Evolutionary conservation across 1,140 invertebrate species (phyloP).

Genomic region (Orussus abietinus): DNA sequence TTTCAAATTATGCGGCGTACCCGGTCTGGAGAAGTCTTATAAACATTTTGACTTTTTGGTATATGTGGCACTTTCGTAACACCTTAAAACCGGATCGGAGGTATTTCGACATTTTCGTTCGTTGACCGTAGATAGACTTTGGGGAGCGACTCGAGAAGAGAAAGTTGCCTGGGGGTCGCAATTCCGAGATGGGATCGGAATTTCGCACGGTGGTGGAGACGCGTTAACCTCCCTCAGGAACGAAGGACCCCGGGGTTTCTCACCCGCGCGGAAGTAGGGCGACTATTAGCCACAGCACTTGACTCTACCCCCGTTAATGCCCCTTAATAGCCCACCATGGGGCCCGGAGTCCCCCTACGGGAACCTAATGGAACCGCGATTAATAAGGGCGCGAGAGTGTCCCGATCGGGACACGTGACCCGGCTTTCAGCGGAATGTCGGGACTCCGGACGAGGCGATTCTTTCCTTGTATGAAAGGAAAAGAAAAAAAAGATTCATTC

Average conservation of each 20-base stretch:
- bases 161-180: too few relatives aligned
- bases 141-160: too few relatives aligned
- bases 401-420: constrained; percentile 22
- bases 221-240: constrained; percentile 38
- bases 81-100: too few relatives aligned
- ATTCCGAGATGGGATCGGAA: not conserved
- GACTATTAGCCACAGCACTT: constrained; percentile 46
- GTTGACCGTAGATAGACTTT: too few relatives aligned
- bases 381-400: constrained; percentile 32
- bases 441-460: too few relatives aligned
- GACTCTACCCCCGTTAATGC: constrained; percentile 44
- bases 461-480: not conserved
- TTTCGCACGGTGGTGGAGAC: constrained; percentile 24
- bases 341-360: constrained; percentile 26
- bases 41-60: too few relatives aligned
- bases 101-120: too few relatives aligned
- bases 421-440: constrained; percentile 18
- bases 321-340: constrained; percentile 38
- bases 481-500: constrained; percentile 13
- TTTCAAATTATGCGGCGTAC: too few relatives aligned
- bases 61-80: too few relatives aligned
- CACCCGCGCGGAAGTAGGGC: constrained; percentile 32
- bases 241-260: constrained; percentile 37
- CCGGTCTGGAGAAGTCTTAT: too few relatives aligned
- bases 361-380: constrained; percentile 40